These are phyloP conservation scores for Endomychus coccineus DNA, from an alignment of 2,888 invertebrate species.

Conservation along the genomic window DNA sequence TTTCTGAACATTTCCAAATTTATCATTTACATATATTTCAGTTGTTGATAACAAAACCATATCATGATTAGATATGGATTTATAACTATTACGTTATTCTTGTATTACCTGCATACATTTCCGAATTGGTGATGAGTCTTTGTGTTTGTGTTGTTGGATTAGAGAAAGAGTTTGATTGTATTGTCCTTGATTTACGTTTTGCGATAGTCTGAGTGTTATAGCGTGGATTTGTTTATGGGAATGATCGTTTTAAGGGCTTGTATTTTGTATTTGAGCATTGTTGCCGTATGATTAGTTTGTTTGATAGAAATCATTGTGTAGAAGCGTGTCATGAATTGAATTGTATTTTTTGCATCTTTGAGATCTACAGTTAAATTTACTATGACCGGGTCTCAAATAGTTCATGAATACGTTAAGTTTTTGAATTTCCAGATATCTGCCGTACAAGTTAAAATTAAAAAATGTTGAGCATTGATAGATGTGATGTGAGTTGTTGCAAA, in stretches of 20 bases:
- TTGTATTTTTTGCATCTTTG: conserved; percentile 10
- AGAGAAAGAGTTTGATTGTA: too few relatives aligned
- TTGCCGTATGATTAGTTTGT: not conserved
- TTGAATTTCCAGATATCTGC: conserved; percentile 2
- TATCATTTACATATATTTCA: conserved; percentile 4
- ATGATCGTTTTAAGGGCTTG: too few relatives aligned
- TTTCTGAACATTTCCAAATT: not conserved
- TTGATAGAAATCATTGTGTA: conserved; percentile 7
- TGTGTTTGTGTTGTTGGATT: too few relatives aligned
- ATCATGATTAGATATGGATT: too few relatives aligned
- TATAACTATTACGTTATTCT: too few relatives aligned
- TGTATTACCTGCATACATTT: too few relatives aligned
- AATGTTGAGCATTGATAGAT: conserved; percentile 5
- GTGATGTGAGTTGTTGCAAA: conserved; percentile 1
- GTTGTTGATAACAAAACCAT: conserved; percentile 12
- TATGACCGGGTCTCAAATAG: conserved; percentile 10
- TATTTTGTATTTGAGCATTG: not conserved
- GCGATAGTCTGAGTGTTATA: too few relatives aligned
- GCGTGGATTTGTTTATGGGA: too few relatives aligned
- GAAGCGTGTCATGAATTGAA: conserved; percentile 9
- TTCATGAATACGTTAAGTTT: conserved; percentile 13
- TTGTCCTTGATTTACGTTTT: too few relatives aligned
- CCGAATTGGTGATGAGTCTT: too few relatives aligned
- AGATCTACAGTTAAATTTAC: not conserved
- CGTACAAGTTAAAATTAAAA: not conserved